A percentile compares a stretch with the other conserved stretches of the same genome.
Conservation (phyloP, 2,113 vertebrate genomes). For the Galbula dea region DNA sequence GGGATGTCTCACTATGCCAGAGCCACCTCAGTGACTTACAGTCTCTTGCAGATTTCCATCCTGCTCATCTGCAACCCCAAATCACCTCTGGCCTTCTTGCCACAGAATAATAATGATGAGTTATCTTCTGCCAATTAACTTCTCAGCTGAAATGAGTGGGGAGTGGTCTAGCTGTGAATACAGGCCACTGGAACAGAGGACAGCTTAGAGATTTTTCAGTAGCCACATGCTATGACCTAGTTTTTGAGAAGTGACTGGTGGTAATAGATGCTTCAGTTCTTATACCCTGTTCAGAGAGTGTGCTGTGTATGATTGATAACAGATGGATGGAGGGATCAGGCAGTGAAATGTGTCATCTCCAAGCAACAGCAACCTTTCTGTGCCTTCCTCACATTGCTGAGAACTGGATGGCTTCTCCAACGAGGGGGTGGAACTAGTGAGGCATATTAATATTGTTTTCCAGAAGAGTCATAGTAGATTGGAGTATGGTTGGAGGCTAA, state of each 20-base stretch:
- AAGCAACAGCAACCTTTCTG: constrained; percentile 14
- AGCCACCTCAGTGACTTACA: background rate
- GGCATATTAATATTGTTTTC: constrained; percentile 22
- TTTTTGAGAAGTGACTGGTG: background rate
- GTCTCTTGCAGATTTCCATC: background rate
- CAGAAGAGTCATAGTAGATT: background rate
- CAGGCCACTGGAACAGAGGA: background rate
- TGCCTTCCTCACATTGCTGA: background rate
- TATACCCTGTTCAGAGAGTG: background rate
- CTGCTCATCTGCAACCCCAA: background rate
- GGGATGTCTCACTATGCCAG: accelerated
- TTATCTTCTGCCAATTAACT: background rate
- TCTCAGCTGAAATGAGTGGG: background rate
- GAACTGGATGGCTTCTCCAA: background rate
- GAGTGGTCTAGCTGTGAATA: background rate
- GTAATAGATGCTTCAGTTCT: background rate
- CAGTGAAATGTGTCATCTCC: constrained; percentile 38
- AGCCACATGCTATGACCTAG: background rate
- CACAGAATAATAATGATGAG: background rate
- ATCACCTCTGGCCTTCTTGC: background rate
- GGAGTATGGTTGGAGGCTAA: constrained; percentile 12
- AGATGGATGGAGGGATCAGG: constrained; percentile 44
- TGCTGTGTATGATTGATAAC: background rate
- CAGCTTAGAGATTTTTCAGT: background rate
- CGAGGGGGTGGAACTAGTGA: background rate